A percentile compares a stretch with the other conserved stretches of the same genome.
These are phyloP conservation scores for Myoxocephalus aenaeus DNA, from an alignment of 2,797 vertebrate genomes.

Conservation along the genomic window DNA sequence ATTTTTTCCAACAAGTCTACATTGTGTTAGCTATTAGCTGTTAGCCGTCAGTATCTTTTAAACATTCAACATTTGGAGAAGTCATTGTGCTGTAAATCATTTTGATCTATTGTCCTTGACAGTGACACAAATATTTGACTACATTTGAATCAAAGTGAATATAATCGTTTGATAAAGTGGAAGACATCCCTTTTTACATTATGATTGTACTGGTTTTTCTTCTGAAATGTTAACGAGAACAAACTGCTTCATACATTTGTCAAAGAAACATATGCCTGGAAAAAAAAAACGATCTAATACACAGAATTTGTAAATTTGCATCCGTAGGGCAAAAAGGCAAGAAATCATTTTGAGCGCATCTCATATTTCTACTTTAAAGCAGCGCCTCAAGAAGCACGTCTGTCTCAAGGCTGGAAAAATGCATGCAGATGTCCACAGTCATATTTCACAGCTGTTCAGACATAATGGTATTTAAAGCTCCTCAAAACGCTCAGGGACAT, in stretches of 20 bases:
- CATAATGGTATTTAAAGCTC: conserved; percentile 46
- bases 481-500: conserved; percentile 52
- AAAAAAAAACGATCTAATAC: background rate
- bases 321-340: background rate
- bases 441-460: conserved; percentile 33
- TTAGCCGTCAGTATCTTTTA: background rate
- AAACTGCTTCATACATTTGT: background rate
- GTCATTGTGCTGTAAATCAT: background rate
- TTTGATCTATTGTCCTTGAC: background rate
- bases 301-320: background rate
- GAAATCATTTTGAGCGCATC: background rate
- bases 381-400: background rate
- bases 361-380: conserved; percentile 19
- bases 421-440: conserved; percentile 37
- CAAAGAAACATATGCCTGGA: background rate
- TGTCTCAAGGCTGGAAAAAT: conserved; percentile 19
- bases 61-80: background rate
- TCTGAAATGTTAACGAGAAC: background rate
- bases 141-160: background rate
- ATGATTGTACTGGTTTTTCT: background rate
- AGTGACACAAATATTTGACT: background rate
- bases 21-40: background rate
- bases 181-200: background rate
- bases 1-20: background rate
- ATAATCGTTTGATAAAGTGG: background rate